Base-by-base conservation (phyloP, 2,113 vertebrate species). In the Egretta garzetta region DNA sequence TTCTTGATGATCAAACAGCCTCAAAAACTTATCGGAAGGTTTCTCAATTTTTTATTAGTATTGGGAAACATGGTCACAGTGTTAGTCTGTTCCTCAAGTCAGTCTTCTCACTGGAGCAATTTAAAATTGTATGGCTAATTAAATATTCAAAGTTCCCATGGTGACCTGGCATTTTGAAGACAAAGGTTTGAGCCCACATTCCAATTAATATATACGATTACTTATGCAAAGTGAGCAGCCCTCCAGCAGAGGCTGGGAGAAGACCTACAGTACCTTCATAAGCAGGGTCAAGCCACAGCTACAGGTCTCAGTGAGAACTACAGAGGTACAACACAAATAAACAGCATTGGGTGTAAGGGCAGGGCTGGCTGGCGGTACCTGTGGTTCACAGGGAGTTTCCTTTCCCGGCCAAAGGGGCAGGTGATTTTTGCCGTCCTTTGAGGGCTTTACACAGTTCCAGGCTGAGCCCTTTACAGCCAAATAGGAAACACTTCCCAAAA, bases 61-160 rank as follows among this genome's bases (percentile, higher is more conserved):
- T 4, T 66, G 30, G 11, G 32, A 77, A 90, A 30, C 4, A 27
- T 0, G 1, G 20, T 33, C 56, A 49, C 13, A 43, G 7, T 20
- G 27, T 35, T 26, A 27, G 37, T 17, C 59, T 28, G 18, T 18
- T 80, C 35, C 50, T 53, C 55, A 24, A 24, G 66, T 16, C 18
- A 50, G 15, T 15, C 43, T 81, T 74, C 56, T 37, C 55, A 21
- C 1, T 43, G 64, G 45, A 91, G 13, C 17, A 52, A 91, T 63
- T 83, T n/a, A 74, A 41, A 8, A 7, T 3, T 66, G 26, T 9
- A 22, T 41, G 60, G 14, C 21, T 47, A 37, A 71, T 6, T 39
- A 80, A 80, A 90, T 10, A n/a, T 7, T 50, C 37, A 71, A 49
- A 89, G n/a, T 71, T 43, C 30, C 47, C 35, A 33, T 11, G 33